Conservation (phyloP, 2,888 invertebrate species). For the Drosophila imparisetae region DNA sequence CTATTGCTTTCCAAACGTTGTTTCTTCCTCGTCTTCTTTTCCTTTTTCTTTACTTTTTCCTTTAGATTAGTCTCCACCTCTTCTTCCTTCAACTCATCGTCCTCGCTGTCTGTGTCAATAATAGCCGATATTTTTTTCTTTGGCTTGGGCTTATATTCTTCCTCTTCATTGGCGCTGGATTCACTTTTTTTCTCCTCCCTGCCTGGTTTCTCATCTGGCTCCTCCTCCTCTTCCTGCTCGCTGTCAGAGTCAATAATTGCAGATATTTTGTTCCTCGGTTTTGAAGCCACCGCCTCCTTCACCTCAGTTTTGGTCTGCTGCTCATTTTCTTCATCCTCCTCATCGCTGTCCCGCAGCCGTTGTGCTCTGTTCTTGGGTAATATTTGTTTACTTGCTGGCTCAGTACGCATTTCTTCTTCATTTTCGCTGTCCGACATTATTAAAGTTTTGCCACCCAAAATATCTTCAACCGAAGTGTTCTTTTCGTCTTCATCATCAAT, state of each 20-base stretch:
- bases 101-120: constrained; percentile 70
- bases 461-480: constrained; percentile 73
- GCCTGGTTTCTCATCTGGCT: not conserved
- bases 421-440: constrained; percentile 78
- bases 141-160: not conserved
- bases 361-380: constrained; percentile 20
- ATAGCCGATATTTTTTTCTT: constrained; percentile 58
- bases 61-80: constrained; percentile 17
- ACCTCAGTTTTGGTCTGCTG: constrained; percentile 1
- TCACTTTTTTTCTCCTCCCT: not conserved
- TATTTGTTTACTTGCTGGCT: constrained; percentile 24
- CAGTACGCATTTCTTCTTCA: constrained; percentile 47
- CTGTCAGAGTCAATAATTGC: constrained; percentile 44
- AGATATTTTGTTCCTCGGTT: constrained; percentile 27
- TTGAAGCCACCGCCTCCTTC: not conserved
- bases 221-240: constrained; percentile 23
- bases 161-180: not conserved
- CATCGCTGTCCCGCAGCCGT: constrained; percentile 58
- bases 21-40: constrained; percentile 35
- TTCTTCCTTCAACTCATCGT: constrained; percentile 23
- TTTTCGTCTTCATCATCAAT: constrained; percentile 67
- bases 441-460: constrained; percentile 79
- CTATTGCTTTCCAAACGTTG: constrained; percentile 37
- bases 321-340: constrained; percentile 4
- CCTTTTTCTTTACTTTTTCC: constrained; percentile 24